Conservation (phyloP, 2,888 invertebrate species). For the Nomada ruficornis region DNA sequence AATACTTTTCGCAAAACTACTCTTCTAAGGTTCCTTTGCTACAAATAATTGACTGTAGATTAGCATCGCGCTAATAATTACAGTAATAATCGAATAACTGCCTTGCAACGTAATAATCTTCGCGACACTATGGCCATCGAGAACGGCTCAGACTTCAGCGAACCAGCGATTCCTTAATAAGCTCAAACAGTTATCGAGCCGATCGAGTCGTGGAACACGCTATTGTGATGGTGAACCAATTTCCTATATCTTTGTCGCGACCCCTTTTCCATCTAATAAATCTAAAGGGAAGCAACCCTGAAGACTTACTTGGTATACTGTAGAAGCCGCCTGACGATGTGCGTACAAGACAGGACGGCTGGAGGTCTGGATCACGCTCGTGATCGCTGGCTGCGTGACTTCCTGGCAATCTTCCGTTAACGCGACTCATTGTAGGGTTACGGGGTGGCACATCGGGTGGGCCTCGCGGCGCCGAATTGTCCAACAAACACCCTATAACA, state of each 20-base stretch:
- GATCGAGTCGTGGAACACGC: neutral
- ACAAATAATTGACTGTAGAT: neutral
- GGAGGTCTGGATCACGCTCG: constrained; percentile 91
- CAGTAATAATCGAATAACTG: too few relatives aligned
- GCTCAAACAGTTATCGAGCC: constrained; percentile 22
- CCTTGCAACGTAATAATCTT: neutral
- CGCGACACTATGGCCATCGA: neutral
- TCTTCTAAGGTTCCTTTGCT: neutral
- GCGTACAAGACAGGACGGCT: constrained; percentile 95
- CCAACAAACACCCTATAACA: constrained; percentile 93
- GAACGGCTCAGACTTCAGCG: too few relatives aligned
- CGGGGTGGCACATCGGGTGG: constrained; percentile 96
- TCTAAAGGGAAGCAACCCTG: constrained; percentile 52
- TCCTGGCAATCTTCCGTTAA: constrained; percentile 94
- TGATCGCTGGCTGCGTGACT: constrained; percentile 81
- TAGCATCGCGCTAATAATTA: too few relatives aligned
- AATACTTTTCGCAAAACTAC: too few relatives aligned
- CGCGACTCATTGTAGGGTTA: constrained; percentile 95
- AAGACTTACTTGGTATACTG: constrained; percentile 90
- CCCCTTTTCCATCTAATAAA: constrained; percentile 31
- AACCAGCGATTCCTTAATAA: neutral
- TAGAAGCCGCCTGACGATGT: constrained; percentile 97
- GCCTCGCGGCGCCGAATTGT: constrained; percentile 89
- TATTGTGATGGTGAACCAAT: neutral
- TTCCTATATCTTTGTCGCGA: neutral